Evolutionary conservation across 92 coral and sea anemone species (phyloP), one percentile per base, ranked within the genome.

Genomic region (Palythoa grandis): DNA sequence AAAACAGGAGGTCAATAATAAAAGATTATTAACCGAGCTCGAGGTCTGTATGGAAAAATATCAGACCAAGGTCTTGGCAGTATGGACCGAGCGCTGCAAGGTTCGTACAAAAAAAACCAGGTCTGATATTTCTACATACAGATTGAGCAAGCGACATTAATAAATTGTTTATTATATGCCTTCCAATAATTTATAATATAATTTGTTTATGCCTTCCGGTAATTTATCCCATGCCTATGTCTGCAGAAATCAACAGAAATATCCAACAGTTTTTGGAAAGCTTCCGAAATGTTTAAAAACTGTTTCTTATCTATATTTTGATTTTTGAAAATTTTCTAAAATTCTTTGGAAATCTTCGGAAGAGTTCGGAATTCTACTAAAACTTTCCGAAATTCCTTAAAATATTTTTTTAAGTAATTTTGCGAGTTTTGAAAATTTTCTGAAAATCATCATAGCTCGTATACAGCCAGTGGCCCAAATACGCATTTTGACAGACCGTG

Each of bases 271-370:
- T 60, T 60, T 17, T 24, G 67, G 67, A 60, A 60, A 60, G 67
- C 67, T 60, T 60, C 67, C 25, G 67, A 60, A 60, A 60, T 60
- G 67, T 60, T 60, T 60, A 60, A 60, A 60, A 60, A 60, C 67
- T 19, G 67, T 60, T 60, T 60, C 61, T 56, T 56, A 56, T 12
- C 22, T 60, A 60, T 0, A 17, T 60, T 60, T 60, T 60, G 67
- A 60, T 60, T 60, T 60, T 60, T 60, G 67, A 60, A 60, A 60
- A 60, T 60, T 19, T 17, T 60, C 67, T 60, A 60, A 60, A 15
- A 60, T 17, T 60, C 67, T 60, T 60, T 60, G 67, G 22, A 60
- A 60, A 60, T 60, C 25, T 60, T 60, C 67, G 67, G 24, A 60
- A 60, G 25, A 60, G 67, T 15, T 60, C 67, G 67, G 20, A 60